phyloP scores from a whole-genome alignment of 2,888 invertebrate species.

The Clusia tigrina region DNA sequence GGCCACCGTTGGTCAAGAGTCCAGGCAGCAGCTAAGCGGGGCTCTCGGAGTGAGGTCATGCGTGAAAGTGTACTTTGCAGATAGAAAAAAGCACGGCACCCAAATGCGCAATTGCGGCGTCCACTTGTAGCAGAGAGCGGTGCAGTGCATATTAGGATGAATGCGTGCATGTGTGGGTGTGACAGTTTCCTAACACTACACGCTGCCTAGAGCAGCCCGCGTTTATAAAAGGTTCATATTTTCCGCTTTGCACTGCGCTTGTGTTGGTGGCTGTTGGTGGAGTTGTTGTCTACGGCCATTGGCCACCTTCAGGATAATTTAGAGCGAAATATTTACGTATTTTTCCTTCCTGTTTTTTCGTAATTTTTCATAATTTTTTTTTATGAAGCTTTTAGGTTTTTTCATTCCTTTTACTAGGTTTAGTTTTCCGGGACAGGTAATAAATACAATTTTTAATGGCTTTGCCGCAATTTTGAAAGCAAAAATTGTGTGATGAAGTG shows the following conservation, averaged over 20 bases:
- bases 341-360: conserved; percentile 22
- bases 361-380: no score
- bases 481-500: conserved; percentile 30
- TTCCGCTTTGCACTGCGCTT: not conserved
- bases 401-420: conserved; percentile 34
- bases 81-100: not conserved
- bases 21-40: conserved; percentile 44
- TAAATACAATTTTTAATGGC: conserved; percentile 55
- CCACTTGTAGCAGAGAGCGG: no score
- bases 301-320: conserved; percentile 36
- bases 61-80: conserved; percentile 45
- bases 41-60: conserved; percentile 49
- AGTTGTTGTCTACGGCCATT: conserved; percentile 28
- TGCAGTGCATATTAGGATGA: not conserved
- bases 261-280: not conserved
- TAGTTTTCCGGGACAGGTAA: conserved; percentile 39
- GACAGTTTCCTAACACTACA: not conserved
- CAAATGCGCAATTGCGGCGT: not conserved
- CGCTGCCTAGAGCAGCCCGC: not conserved
- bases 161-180: not conserved
- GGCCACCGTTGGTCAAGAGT: conserved; percentile 41
- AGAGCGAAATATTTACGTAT: conserved; percentile 32
- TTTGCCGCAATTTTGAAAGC: conserved; percentile 50
- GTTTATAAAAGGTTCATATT: conserved; percentile 24
- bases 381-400: conserved; percentile 28